Conservation (phyloP, 92 coral and sea anemone genomes). For the Phenganax subtilis region DNA sequence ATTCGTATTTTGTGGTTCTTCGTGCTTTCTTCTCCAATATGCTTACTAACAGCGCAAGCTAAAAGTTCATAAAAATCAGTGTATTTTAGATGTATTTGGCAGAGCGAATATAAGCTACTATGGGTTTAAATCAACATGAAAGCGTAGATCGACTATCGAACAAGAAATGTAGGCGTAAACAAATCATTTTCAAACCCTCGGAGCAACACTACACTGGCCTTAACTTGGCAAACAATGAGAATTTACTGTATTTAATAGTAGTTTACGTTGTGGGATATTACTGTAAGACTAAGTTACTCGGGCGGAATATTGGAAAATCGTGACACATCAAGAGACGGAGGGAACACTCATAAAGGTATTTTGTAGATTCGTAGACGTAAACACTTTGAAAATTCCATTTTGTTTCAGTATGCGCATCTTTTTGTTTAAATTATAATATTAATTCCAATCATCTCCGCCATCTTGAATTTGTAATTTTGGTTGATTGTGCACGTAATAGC, state of each 20-base stretch:
- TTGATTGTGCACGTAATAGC: background rate
- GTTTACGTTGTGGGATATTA: background rate
- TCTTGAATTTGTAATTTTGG: background rate
- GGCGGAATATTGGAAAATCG: background rate
- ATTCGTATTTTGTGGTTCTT: background rate
- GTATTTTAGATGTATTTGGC: conserved; percentile 4
- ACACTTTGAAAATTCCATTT: background rate
- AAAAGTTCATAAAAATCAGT: background rate
- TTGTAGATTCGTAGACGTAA: background rate
- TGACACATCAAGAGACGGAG: background rate
- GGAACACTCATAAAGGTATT: conserved; percentile 2
- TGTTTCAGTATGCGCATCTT: conserved; percentile 4
- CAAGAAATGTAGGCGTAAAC: background rate
- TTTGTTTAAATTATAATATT: background rate
- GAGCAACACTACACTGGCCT: background rate
- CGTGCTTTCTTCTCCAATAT: too few species aligned
- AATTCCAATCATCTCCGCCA: too few species aligned
- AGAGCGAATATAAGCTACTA: background rate
- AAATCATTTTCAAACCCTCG: background rate
- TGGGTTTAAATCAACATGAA: background rate
- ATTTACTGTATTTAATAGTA: background rate
- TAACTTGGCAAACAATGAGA: background rate
- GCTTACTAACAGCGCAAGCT: background rate
- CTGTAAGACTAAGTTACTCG: background rate
- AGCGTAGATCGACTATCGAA: background rate